Conservation (phyloP, 2,797 vertebrate genomes). For the Dromococcyx pavoninus region DNA sequence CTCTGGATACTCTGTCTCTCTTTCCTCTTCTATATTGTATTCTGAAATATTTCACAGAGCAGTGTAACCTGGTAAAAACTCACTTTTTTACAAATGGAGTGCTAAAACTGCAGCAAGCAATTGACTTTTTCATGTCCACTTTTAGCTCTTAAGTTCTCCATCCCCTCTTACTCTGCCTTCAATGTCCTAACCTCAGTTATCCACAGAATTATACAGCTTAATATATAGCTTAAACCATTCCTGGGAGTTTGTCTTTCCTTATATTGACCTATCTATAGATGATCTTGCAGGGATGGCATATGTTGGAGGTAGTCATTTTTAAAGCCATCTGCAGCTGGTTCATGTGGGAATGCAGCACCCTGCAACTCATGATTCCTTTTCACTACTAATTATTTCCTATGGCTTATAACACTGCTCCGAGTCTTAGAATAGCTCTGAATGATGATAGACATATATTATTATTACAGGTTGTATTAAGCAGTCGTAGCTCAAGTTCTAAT, state of each 20-base stretch:
- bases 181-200: conserved; percentile 16
- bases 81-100: background rate
- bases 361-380: conserved; percentile 23
- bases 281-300: conserved; percentile 30
- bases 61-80: background rate
- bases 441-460: conserved; percentile 48
- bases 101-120: background rate
- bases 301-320: conserved; percentile 39
- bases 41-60: background rate
- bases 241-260: conserved; percentile 43
- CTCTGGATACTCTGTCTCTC: background rate
- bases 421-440: conserved; percentile 47
- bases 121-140: background rate
- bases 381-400: conserved; percentile 63
- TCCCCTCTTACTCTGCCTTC: background rate
- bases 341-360: conserved; percentile 33
- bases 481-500: conserved; percentile 35
- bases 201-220: conserved; percentile 29
- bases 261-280: conserved; percentile 51
- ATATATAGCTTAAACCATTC: conserved; percentile 41
- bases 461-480: conserved; percentile 37
- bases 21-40: background rate
- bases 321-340: conserved; percentile 2
- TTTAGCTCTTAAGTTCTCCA: background rate
- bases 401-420: conserved; percentile 28